Conservation (phyloP, 2,888 invertebrate species). For the Creontiades dilutus region DNA sequence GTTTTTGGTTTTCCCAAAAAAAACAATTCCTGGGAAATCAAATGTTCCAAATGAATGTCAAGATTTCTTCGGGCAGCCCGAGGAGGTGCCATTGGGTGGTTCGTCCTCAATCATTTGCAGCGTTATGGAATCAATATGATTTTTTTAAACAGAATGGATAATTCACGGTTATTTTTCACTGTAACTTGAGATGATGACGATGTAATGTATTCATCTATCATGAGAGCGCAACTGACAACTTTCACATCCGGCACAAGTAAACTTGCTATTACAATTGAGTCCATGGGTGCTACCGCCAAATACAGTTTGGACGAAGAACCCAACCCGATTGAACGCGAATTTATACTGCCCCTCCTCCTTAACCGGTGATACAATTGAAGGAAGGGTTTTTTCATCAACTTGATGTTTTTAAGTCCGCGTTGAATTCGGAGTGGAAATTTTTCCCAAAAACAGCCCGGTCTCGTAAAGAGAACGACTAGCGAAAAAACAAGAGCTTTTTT, state of each 20-base stretch:
- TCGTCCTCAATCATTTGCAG: neutral
- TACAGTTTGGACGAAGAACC: neutral
- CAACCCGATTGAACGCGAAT: slow-evolving; percentile 21
- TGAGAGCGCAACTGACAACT: slow-evolving; percentile 29
- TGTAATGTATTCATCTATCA: slow-evolving; percentile 5
- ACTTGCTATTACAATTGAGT: slow-evolving; percentile 41
- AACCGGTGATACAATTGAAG: neutral
- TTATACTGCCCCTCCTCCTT: slow-evolving; percentile 50
- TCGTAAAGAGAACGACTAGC: slow-evolving; percentile 50
- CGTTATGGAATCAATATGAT: neutral
- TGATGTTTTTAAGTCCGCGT: slow-evolving; percentile 34
- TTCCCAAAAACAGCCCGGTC: slow-evolving; percentile 50
- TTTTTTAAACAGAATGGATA: slow-evolving; percentile 43
- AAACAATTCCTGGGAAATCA: slow-evolving; percentile 46
- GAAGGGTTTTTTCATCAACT: slow-evolving; percentile 44
- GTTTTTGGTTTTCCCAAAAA: slow-evolving; percentile 17
- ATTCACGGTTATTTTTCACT: neutral
- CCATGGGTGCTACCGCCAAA: slow-evolving; percentile 15
- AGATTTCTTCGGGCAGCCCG: slow-evolving; percentile 47
- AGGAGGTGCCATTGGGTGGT: slow-evolving; percentile 19
- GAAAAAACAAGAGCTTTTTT: slow-evolving; percentile 36
- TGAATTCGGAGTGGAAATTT: neutral
- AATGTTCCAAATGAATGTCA: slow-evolving; percentile 20
- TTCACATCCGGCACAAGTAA: slow-evolving; percentile 23
- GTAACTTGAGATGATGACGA: neutral